Evolutionary conservation across 2,888 invertebrate genomes (phyloP), one percentile per base, ranked within the genome.

Genomic region (Trissoscelio sp.): DNA sequence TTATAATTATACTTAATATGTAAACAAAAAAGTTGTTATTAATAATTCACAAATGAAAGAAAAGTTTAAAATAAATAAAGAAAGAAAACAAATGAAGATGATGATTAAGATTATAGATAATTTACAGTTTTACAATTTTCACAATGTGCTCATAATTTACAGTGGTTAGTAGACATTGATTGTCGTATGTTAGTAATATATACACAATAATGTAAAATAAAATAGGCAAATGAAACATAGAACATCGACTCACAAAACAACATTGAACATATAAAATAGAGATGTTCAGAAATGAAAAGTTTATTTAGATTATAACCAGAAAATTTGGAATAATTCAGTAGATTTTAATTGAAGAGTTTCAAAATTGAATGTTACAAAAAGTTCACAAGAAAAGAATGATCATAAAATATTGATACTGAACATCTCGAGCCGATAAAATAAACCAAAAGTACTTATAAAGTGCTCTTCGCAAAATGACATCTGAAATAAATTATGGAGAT

Each of bases 121-220:
- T 5, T 20, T 1, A 18, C 18, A 31, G n/a, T n/a, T 48, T 48
- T 18, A n/a, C n/a, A n/a, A n/a, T 18, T 7, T 1, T 18, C 62
- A 62, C 31, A 48, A 14, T 24, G 66, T 66, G 66, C 53, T 53
- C 9, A 42, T 39, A 18, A 66, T 55, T 44, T 72, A 51, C 51
- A 60, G 31, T 37, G 42, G 28, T 72, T 51, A 72, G 57, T 69
- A 31, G 5, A 57, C 57, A 46, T 34, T 18, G 7, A 64, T 34
- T 69, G 31, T n/a, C 3, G 22, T 7, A 16, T 22, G 55, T 67
- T 67, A 69, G 57, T 69, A 20, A 57, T 69, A 57, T 57, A 31
- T 57, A 57, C 57, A 67, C 53, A 46, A 22, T 31, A 53, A 31
- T 24, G 44, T 9, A 53, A 44, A 18, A 31, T 46, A 51, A 60